Percentiles rank a stretch among this genome's conserved stretches.
Evolutionary conservation across 2,888 invertebrate species (phyloP).

Genomic region (Corbicula japonica): DNA sequence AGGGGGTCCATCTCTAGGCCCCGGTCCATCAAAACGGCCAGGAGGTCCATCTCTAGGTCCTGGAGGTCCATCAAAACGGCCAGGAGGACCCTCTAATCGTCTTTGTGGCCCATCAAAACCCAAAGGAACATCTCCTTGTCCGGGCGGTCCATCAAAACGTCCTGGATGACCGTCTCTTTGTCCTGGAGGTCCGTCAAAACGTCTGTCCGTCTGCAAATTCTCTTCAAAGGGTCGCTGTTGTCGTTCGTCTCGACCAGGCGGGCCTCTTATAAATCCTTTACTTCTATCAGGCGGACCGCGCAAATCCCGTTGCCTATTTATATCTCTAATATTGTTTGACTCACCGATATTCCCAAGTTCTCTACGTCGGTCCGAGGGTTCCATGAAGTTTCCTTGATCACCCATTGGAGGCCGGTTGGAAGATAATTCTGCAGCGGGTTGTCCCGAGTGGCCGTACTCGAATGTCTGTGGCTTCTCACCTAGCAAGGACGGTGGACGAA

Average conservation of each 20-base stretch:
- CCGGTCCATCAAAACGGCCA: neutral
- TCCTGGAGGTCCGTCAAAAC: too few species aligned
- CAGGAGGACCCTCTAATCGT: neutral
- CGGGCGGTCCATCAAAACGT: constrained; percentile 1
- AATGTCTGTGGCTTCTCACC: constrained; percentile 8
- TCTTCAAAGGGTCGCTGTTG: too few species aligned
- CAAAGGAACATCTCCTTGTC: neutral
- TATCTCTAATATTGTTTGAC: too few species aligned
- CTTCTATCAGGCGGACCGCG: too few species aligned
- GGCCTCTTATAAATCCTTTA: too few species aligned
- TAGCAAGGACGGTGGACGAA: neutral
- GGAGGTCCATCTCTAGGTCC: constrained; percentile 8
- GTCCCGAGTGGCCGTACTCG: constrained; percentile 23
- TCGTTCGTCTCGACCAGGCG: too few species aligned
- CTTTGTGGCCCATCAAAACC: neutral
- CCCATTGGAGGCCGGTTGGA: constrained; percentile 5
- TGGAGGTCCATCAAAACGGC: neutral
- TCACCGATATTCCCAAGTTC: too few species aligned
- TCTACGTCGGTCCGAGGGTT: neutral
- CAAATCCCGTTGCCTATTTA: too few species aligned
- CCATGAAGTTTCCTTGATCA: neutral
- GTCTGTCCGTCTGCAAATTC: too few species aligned
- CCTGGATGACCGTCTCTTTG: too few species aligned
- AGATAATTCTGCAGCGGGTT: neutral
- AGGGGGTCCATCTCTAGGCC: neutral